Percentiles rank a stretch among this genome's conserved stretches.
Evolutionary conservation across 1,140 invertebrate species (phyloP).

Genomic region (Antheraea mylitta): DNA sequence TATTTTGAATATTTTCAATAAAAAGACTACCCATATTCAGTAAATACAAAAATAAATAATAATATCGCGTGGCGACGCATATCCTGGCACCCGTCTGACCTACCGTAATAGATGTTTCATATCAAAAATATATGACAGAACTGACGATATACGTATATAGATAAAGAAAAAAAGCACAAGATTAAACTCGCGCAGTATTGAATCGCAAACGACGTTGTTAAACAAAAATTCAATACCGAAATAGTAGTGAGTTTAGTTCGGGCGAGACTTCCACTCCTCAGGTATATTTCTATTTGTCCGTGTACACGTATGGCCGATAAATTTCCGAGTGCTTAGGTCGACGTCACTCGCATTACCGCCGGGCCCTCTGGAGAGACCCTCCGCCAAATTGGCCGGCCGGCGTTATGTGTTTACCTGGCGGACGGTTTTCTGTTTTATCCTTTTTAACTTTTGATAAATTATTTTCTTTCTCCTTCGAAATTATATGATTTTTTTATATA

Average conservation of each 20-base stretch:
- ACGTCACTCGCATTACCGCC: slow-evolving; percentile 59
- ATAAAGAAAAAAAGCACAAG: neutral
- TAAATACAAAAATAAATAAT: no score
- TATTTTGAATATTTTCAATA: no score
- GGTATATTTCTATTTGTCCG: slow-evolving; percentile 64
- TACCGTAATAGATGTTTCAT: no score
- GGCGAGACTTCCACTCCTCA: neutral
- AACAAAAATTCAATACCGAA: neutral
- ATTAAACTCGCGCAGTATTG: neutral
- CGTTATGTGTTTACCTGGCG: slow-evolving; percentile 34
- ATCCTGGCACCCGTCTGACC: no score
- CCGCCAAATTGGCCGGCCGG: slow-evolving; percentile 56
- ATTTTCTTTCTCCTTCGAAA: slow-evolving; percentile 5
- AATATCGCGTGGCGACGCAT: no score
- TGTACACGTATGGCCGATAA: slow-evolving; percentile 65
- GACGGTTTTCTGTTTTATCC: slow-evolving; percentile 30
- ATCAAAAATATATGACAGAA: no score
- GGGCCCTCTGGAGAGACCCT: slow-evolving; percentile 45
- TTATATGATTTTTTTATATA: no score
- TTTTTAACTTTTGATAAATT: slow-evolving; percentile 26
- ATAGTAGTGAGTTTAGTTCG: neutral
- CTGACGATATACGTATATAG: no score
- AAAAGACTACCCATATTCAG: no score
- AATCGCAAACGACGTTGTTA: neutral
- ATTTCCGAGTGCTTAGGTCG: slow-evolving; percentile 65